Evolutionary conservation across 2,113 vertebrate genomes (phyloP).

Genomic region (Pelobates fuscus): DNA sequence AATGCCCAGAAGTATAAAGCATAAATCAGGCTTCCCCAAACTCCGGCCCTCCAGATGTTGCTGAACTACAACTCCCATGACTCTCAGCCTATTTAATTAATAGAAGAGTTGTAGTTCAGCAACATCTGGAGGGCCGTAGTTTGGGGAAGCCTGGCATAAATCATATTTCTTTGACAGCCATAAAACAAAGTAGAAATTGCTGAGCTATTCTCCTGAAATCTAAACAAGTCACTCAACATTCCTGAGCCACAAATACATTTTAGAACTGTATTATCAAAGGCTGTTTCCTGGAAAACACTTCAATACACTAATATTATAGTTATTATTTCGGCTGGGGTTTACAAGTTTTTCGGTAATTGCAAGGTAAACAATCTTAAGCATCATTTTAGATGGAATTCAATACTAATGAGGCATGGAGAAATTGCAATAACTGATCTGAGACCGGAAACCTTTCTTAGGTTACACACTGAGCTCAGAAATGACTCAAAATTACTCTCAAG

Average conservation of each 20-base stretch:
- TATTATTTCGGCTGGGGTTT: slow-evolving; percentile 22
- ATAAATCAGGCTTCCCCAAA: too few relatives aligned
- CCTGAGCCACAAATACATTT: slow-evolving; percentile 10
- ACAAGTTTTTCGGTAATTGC: slow-evolving; percentile 14
- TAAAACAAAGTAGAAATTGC: slow-evolving; percentile 22
- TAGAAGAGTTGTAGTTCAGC: too few relatives aligned
- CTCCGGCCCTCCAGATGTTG: too few relatives aligned
- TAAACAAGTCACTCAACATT: slow-evolving; percentile 27
- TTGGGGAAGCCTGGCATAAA: too few relatives aligned
- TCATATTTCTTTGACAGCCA: slow-evolving; percentile 20
- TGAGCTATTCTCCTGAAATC: not conserved
- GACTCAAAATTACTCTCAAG: not conserved
- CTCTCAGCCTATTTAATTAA: too few relatives aligned
- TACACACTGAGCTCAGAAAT: not conserved
- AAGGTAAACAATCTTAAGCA: slow-evolving; percentile 1
- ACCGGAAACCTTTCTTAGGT: not conserved
- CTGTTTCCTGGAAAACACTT: slow-evolving; percentile 5
- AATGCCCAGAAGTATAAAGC: too few relatives aligned
- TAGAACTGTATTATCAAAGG: slow-evolving; percentile 5
- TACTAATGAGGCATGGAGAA: not conserved
- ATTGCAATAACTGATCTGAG: not conserved
- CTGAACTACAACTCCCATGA: too few relatives aligned
- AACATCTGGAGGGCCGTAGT: too few relatives aligned
- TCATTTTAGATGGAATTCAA: not conserved
- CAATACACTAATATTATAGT: slow-evolving; percentile 14